Base-by-base conservation (phyloP, 2,888 invertebrate species). In the Caenorhabditis sp. region DNA sequence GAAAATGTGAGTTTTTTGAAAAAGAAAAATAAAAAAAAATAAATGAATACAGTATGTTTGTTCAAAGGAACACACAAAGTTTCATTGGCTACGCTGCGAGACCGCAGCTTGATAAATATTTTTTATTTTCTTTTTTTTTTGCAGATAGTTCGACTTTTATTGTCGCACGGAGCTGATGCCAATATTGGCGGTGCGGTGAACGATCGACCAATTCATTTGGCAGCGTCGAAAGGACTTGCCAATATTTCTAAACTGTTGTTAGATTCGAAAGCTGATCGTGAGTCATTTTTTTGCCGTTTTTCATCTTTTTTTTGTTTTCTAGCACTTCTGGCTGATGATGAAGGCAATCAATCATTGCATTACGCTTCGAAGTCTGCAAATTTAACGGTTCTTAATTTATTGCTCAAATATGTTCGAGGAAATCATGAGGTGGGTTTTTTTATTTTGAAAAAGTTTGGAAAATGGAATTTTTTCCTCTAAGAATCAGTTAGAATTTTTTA, bases 341-440 rank as follows among this genome's bases (percentile, higher is more conserved):
- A 90, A 77, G 89, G 89, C 43, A 89, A 90, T 80, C 84, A 87
- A 6, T 87, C 89, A 0, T 82, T 89, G 3, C 89, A 90, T 79
- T 89, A 89, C 81, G 89, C 89, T 66, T 88, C 89, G 65, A 88
- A 88, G 72, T 88, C 88, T 1, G 89, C 89, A 1, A 89, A 89
- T 69, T 81, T 88, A 21, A 81, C 85, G 17, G 86, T 89, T 17
- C 77, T 89, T 14, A 88, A 88, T 58, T 85, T 88, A 64, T 83
- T 90, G 17, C 83, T 90, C 26, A 71, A 74, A 26, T 62, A 63
- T 19, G 66, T 72, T 10, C 51, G 61, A 3, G 63, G 65, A 6
- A 43, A 58, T 17, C 51, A 61, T 49, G 79, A 77, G 65, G 63
- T 60, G 3, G 8, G 17, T 19, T 8, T 31, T 54, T 61, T 53